Evolutionary conservation across 2,113 vertebrate species (phyloP).

Genomic region (Ifrita kowaldi): DNA sequence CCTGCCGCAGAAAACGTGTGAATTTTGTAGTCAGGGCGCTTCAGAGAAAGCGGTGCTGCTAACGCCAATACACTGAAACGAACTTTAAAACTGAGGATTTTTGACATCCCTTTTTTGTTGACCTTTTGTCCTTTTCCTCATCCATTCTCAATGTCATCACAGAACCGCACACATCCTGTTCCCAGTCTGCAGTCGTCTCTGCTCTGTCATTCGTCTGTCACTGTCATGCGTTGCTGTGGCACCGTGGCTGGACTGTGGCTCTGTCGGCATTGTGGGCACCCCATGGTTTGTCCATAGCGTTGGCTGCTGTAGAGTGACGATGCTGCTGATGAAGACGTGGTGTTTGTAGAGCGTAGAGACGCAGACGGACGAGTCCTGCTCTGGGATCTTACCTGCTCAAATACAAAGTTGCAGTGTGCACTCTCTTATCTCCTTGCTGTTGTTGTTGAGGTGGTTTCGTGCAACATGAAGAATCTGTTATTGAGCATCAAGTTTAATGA

Average conservation of each 20-base stretch:
- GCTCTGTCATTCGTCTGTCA: not conserved
- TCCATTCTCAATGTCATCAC: conserved; percentile 26
- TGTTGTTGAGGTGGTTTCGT: not conserved
- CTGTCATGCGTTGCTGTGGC: conserved; percentile 21
- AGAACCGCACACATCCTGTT: not conserved
- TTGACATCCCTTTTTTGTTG: conserved; percentile 67
- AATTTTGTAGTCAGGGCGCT: not conserved
- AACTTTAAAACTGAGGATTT: conserved; percentile 43
- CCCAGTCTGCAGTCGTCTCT: not conserved
- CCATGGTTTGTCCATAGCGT: not conserved
- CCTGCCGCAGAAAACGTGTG: not conserved
- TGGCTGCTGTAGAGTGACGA: not conserved
- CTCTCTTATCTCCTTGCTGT: not conserved
- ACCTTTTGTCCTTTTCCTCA: conserved; percentile 34
- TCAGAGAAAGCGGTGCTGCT: conserved; percentile 58
- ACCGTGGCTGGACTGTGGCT: not conserved
- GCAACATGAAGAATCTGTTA: not conserved
- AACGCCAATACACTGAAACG: conserved; percentile 36
- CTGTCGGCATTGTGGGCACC: not conserved
- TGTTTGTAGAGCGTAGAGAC: not conserved
- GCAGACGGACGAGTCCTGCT: not conserved
- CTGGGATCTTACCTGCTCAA: not conserved
- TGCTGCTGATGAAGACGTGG: not conserved
- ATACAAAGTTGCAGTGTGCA: not conserved
- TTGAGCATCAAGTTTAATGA: not conserved